Percentiles rank a stretch among this genome's conserved stretches.
Evolutionary conservation across 2,888 invertebrate genomes (phyloP).

Genomic region (Andrena bucephala): DNA sequence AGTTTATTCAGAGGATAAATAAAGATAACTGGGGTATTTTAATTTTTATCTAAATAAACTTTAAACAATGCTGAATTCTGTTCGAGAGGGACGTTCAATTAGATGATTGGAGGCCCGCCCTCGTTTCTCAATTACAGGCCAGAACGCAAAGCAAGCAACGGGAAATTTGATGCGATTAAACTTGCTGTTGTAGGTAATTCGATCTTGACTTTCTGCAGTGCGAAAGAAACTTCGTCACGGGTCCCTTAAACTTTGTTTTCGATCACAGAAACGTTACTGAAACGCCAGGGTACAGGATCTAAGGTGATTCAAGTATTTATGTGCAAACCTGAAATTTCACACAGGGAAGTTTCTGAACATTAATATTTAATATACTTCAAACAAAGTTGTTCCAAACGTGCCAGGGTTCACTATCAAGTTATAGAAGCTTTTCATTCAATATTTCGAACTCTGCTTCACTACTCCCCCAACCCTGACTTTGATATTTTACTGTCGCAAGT

Average conservation of each 20-base stretch:
- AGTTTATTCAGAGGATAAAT: no score
- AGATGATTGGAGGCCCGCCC: neutral
- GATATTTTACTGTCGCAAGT: no score
- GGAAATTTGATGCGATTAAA: conserved; percentile 31
- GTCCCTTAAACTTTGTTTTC: conserved; percentile 22
- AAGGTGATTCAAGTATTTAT: no score
- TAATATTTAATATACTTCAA: no score
- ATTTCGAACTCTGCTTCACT: no score
- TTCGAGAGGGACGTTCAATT: neutral
- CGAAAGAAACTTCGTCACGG: conserved; percentile 26
- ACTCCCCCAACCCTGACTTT: no score
- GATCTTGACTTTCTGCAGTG: conserved; percentile 21
- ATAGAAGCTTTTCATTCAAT: no score
- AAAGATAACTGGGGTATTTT: no score
- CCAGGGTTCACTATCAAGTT: no score
- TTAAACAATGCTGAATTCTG: no score
- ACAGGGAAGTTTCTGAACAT: neutral
- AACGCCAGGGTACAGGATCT: neutral
- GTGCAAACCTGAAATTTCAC: neutral
- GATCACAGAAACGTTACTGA: conserved; percentile 7
- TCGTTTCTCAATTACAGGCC: conserved; percentile 15
- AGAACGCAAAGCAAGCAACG: conserved; percentile 19
- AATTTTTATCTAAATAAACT: no score
- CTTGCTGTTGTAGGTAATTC: conserved; percentile 19
- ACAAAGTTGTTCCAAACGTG: no score